Base-by-base conservation (phyloP, 2,797 vertebrate genomes). In the Sebastes trivittatus region DNA sequence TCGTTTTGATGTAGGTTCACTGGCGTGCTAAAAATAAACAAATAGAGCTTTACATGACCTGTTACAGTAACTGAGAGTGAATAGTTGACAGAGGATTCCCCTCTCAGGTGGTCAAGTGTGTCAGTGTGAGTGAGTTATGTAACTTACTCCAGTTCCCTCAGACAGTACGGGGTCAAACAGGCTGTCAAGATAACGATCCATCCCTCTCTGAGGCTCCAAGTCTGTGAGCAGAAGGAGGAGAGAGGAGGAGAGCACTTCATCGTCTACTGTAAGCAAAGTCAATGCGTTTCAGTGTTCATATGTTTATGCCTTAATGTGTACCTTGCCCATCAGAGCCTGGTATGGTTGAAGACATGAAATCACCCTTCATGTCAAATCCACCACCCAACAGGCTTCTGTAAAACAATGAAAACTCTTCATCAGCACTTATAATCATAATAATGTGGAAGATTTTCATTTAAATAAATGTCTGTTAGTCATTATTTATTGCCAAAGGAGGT, bases 101-200 rank as follows among this genome's bases (percentile, higher is more conserved):
- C 13, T 75, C 74, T 77, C 20, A 42, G 64, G 72, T 27, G 77
- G 56, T 77, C 60, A 38, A 59, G 62, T 71, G 78, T 86, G 72
- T 77, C 75, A 64, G 16, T 62, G 77, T 77, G 82, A 85, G 74
- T 59, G 55, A 78, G 74, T 85, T 80, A 64, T 78, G 67, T 77
- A 77, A 91, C 96, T 94, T 94, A 99, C 98, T 95, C 92, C 95
- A 16, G 94, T 95, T 89, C 97, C 96, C 0, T 96, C 97, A 65
- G 97, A 97, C 66, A 99, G 95, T 14, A 98, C 98, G 0, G 98
- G 98, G 88, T 97, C 96, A 5, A 99, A 99, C 83, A 99, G 96
- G 84, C 97, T 99, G 93, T 99, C 98, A 73, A 99, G 95, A 92
- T 98, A 99, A 29, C 94, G 93, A 81, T 99, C 98, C 96, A 99